Base-by-base conservation (phyloP, 2,797 vertebrate species). In the Lutjanus campechanus region DNA sequence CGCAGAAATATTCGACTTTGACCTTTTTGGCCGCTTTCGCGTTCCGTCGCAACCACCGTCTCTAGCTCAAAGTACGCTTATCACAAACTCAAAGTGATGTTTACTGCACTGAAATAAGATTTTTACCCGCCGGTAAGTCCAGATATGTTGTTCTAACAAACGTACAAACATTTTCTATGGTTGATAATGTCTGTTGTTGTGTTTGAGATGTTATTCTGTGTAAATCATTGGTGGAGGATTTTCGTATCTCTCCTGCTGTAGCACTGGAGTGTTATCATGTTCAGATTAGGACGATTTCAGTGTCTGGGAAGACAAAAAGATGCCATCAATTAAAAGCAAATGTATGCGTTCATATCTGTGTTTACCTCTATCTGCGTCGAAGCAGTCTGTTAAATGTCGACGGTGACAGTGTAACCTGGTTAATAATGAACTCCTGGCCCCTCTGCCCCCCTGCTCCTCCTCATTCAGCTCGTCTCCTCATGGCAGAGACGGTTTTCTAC, bases 401-500 rank as follows among this genome's bases (percentile, higher is more conserved):
- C 67, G 10, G 1, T 47, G 58, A 13, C 64, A 1, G 22, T 60
- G 12, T 4, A 66, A 11, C 50, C 60, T 59, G 73, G 73, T 87
- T 72, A 78, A 83, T 82, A 6, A 74, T 77, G 55, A 53, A 47
- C 70, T n/a, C 6, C 16, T 8, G 11, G 6, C 4, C 41, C 10
- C 3, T 3, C 25, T 25, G 25, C 25, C 25, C 25, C n/a, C 16
- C n/a, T 41, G 17, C 46, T 7, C 47, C 8, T 13, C 29, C 19
- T 49, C 11, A 1, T 46, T 2, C 68, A 71, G 73, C 62, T 41
- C 1, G 0, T 2, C 36, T 17, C 62, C 77, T 60, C 66, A 94
- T 94, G 92, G 90, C 79, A 0, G 91, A 93, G 68, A 36, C 29
- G 29, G 36, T 83, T 5, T 99, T 92, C 82, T 99, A 97, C 0